Base-by-base conservation (phyloP, 2,113 vertebrate genomes). In the Trachemys scripta region DNA sequence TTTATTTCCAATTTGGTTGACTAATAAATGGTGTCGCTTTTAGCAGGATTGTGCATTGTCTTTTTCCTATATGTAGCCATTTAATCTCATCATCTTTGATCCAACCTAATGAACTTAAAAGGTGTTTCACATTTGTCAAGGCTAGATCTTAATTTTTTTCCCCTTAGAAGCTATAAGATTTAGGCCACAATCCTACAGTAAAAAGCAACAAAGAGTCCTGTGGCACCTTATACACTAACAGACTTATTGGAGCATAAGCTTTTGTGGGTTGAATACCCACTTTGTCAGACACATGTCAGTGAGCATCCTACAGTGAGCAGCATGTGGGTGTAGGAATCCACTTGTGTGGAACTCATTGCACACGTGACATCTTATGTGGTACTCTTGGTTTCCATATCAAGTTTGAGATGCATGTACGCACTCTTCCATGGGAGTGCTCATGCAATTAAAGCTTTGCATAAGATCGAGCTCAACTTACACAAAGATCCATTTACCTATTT, bases 401-500 rank as follows among this genome's bases (percentile, higher is more conserved):
- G 25, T 96, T 27, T 29, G 76, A 49, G 14, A 50, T 35, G 84
- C 95, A 95, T 92, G 80, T 93, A 89, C 24, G 87, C 20, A 65
- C 85, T 94, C 78, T 14, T 87, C 90, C 87, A 86, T 78, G 1
- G 0, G 59, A 65, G 82, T 51, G 42, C 86, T 78, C 84, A 1
- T 31, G 78, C 8, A 72, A 88, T 7, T 0, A 69, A 54, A 80
- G 69, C 87, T 95, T 69, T 90, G 31, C 76, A 59, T 65, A 57
- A 27, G 93, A 80, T 7, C 88, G 89, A 87, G 93, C 96, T 95
- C 96, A 95, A 97, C n/a, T 95, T 94, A 3, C 54, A 62, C 35
- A 7, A 47, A 56, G 29, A 16, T 89, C 93, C 94, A 90, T 95
- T 95, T 96, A 92, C 78, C 6, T 31, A 16, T 62, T 62, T 31